phyloP scores from a whole-genome alignment of 1,140 invertebrate species.

The Hyposmocoma kahamanoa region DNA sequence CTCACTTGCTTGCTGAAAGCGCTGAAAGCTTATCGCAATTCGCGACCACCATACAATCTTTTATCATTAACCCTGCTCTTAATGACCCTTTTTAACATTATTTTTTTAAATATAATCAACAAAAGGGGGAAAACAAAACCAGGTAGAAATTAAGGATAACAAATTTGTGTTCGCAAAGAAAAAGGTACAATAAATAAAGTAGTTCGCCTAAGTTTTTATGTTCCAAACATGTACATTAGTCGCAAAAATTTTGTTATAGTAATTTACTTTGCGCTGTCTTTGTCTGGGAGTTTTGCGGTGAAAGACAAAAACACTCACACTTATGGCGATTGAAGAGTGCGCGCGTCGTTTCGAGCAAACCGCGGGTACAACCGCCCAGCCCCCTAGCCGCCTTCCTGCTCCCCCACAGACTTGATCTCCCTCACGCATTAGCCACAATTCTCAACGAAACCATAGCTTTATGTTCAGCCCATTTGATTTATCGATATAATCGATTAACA shows the following conservation, averaged over 20 bases:
- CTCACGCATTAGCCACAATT: constrained; percentile 31
- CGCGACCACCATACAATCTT: constrained; percentile 11
- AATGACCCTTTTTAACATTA: no score
- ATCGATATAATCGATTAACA: no score
- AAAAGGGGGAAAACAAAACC: no score
- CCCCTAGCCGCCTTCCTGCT: constrained; percentile 8
- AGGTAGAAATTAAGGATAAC: no score
- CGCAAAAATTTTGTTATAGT: neutral
- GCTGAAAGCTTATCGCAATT: constrained; percentile 14
- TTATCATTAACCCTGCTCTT: constrained; percentile 2
- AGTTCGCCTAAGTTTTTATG: neutral
- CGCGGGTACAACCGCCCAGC: constrained; percentile 11
- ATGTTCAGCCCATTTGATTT: constrained; percentile 17
- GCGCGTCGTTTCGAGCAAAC: constrained; percentile 31
- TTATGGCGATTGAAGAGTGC: constrained; percentile 20
- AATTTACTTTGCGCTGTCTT: neutral
- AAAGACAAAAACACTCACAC: no score
- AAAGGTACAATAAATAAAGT: no score
- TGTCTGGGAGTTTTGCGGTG: no score
- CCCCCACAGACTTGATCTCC: constrained; percentile 18
- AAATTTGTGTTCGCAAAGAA: no score
- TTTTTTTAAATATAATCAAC: no score
- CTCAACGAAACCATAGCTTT: constrained; percentile 16
- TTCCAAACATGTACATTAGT: neutral
- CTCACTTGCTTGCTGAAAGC: constrained; percentile 22